Conservation (phyloP, 2,888 invertebrate species). For the Biston stratarius region DNA sequence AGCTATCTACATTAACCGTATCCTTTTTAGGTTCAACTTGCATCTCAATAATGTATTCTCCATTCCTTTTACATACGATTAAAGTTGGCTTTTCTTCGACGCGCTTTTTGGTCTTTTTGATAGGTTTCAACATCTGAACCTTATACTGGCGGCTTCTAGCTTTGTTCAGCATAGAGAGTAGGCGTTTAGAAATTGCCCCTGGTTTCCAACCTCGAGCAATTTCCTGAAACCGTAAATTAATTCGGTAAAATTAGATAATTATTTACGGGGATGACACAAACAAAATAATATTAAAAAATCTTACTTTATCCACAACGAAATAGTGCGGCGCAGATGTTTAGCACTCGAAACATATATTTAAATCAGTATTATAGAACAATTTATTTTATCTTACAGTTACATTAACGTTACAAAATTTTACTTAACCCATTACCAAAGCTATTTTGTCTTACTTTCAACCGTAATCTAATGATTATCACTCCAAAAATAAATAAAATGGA, state of each 20-base stretch:
- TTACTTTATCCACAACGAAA: slow-evolving; percentile 13
- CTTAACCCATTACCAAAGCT: slow-evolving; percentile 69
- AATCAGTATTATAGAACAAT: slow-evolving; percentile 32
- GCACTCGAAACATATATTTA: slow-evolving; percentile 7
- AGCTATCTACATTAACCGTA: slow-evolving; percentile 48
- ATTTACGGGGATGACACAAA: background rate
- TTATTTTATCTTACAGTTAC: slow-evolving; percentile 47
- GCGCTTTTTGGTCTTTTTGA: slow-evolving; percentile 62
- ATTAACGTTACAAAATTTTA: slow-evolving; percentile 71
- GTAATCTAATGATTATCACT: slow-evolving; percentile 51
- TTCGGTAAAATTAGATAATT: background rate
- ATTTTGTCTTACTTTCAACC: slow-evolving; percentile 49
- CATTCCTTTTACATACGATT: slow-evolving; percentile 66
- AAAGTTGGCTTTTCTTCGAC: slow-evolving; percentile 67
- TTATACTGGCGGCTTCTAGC: slow-evolving; percentile 56
- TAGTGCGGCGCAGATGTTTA: background rate
- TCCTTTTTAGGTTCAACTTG: slow-evolving; percentile 53
- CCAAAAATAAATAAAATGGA: slow-evolving; percentile 42
- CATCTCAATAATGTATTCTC: slow-evolving; percentile 73
- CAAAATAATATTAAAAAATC: slow-evolving; percentile 30
- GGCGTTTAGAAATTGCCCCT: slow-evolving; percentile 72
- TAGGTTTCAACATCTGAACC: slow-evolving; percentile 47
- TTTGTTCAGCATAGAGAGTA: slow-evolving; percentile 65
- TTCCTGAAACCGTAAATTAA: slow-evolving; percentile 50
- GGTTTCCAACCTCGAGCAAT: slow-evolving; percentile 72